Evolutionary conservation across 2,888 invertebrate genomes (phyloP).

Genomic region (Cephus pulcher): DNA sequence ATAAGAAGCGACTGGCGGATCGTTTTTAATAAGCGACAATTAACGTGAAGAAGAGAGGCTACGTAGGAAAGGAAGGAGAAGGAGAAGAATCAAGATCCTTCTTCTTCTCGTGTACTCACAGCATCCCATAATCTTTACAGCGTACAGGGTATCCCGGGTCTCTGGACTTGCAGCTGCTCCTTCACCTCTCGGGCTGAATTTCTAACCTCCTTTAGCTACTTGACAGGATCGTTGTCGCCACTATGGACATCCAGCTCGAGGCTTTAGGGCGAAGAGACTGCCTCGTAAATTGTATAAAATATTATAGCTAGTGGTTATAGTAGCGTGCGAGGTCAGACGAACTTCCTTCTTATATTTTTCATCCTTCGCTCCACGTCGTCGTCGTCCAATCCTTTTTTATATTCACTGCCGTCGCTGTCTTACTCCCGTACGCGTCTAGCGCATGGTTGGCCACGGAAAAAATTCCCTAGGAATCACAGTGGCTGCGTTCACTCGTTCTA

Average conservation of each 20-base stretch:
- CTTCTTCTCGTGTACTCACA: conserved; percentile 2
- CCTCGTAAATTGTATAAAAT: conserved; percentile 56
- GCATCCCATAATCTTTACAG: conserved; percentile 3
- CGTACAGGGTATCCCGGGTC: neutral
- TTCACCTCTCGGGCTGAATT: neutral
- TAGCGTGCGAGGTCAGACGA: neutral
- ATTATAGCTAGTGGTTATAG: conserved; percentile 37
- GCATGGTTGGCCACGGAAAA: neutral
- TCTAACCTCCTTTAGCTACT: neutral
- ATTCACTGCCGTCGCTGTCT: neutral
- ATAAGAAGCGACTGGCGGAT: conserved; percentile 27
- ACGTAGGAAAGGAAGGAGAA: neutral
- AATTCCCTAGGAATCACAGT: neutral
- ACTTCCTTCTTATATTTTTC: neutral
- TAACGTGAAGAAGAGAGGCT: conserved; percentile 35
- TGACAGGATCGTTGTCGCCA: conserved; percentile 30
- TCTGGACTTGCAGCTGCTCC: neutral
- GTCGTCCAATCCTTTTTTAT: too few species aligned
- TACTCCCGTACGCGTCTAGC: neutral
- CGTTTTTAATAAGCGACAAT: conserved; percentile 64
- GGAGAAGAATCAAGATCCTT: neutral
- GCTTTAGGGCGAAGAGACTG: conserved; percentile 32
- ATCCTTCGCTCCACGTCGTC: neutral
- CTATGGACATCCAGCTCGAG: neutral
- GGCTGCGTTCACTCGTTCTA: neutral